Evolutionary conservation across 2,113 vertebrate species (phyloP).

Genomic region (Odontophorus gujanensis): DNA sequence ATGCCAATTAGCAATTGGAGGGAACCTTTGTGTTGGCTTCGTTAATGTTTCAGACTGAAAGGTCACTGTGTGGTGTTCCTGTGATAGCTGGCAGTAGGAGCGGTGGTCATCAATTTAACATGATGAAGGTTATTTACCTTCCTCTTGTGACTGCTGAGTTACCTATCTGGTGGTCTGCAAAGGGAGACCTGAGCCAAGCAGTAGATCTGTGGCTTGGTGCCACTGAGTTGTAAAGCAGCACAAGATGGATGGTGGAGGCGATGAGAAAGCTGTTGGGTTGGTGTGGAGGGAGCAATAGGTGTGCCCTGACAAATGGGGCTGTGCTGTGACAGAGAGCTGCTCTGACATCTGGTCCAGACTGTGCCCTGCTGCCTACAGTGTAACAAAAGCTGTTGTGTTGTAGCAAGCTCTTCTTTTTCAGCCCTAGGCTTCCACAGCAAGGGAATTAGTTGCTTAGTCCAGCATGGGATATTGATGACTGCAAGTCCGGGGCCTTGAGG

Average conservation of each 20-base stretch:
- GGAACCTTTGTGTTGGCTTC: background rate
- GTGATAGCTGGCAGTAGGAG: background rate
- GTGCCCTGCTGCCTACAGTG: background rate
- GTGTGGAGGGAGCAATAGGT: background rate
- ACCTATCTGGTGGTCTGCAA: background rate
- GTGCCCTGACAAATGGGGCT: background rate
- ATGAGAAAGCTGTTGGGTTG: background rate
- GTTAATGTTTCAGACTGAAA: conserved; percentile 43
- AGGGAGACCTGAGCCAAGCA: background rate
- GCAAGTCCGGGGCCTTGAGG: background rate
- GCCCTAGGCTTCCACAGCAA: background rate
- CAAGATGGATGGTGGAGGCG: background rate
- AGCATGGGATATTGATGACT: background rate
- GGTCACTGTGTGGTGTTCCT: background rate
- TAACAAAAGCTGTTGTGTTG: background rate
- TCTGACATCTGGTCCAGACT: background rate
- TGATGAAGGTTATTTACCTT: background rate
- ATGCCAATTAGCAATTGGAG: background rate
- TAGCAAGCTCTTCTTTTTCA: background rate
- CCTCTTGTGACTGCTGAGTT: background rate
- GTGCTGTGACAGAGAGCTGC: background rate
- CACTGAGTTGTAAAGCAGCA: background rate
- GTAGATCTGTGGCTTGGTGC: background rate
- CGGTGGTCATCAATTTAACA: background rate
- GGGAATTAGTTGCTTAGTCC: background rate